phyloP scores from a whole-genome alignment of 2,113 vertebrate species.

The Lycaon pictus region DNA sequence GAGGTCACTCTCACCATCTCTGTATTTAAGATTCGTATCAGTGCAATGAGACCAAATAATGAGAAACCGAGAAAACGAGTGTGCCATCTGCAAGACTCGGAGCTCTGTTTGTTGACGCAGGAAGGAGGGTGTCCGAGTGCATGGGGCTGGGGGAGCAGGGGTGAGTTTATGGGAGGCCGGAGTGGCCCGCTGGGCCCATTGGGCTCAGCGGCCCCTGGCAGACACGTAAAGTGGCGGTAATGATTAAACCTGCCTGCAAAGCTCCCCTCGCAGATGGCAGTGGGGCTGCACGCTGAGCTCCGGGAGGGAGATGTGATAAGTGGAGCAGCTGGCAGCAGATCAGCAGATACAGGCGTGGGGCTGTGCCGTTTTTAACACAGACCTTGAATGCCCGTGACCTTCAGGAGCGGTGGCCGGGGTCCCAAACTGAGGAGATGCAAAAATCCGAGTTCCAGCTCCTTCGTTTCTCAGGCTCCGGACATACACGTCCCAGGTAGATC shows the following conservation, averaged over 20 bases:
- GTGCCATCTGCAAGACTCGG: not conserved
- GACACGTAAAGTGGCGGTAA: conserved; percentile 35
- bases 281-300: conserved; percentile 36
- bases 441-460: not conserved
- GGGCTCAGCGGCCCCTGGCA: not conserved
- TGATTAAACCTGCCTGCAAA: not conserved
- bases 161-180: not conserved
- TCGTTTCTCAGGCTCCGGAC: not conserved
- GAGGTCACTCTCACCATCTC: too few species aligned
- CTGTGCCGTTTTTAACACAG: conserved; percentile 52
- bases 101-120: not conserved
- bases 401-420: conserved; percentile 24
- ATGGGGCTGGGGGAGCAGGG: not conserved
- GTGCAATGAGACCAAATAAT: not conserved
- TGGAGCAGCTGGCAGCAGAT: conserved; percentile 47
- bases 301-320: conserved; percentile 53
- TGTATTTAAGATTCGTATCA: not conserved
- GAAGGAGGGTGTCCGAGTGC: not conserved
- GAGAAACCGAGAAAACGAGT: not conserved
- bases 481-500: fast-evolving
- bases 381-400: not conserved
- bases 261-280: conserved; percentile 69
- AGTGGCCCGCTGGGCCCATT: fast-evolving
- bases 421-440: not conserved
- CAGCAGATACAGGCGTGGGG: not conserved